phyloP scores from a whole-genome alignment of 1,140 invertebrate species.

The Drosophila lini region DNA sequence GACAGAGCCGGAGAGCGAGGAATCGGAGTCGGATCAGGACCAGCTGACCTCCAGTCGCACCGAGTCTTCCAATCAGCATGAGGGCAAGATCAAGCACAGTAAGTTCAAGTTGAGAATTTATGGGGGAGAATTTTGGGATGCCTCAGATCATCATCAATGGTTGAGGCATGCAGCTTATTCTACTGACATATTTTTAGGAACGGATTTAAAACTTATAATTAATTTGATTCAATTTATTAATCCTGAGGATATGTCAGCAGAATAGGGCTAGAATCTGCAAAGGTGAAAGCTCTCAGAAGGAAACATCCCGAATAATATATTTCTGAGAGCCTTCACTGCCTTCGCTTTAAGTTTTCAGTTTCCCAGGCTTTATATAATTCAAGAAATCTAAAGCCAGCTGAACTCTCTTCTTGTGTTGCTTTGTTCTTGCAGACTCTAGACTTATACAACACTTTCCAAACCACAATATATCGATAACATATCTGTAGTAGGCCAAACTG shows the following conservation, averaged over 20 bases:
- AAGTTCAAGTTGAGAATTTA: conserved; percentile 63
- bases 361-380: conserved; percentile 29
- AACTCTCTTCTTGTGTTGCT: conserved; percentile 65
- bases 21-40: conserved; percentile 91
- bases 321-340: conserved; percentile 17
- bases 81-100: conserved; percentile 90
- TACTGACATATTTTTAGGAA: not conserved
- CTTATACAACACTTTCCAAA: conserved; percentile 83
- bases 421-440: conserved; percentile 82
- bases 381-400: conserved; percentile 50
- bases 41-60: conserved; percentile 90
- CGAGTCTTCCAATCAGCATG: conserved; percentile 90
- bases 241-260: not conserved
- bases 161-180: not conserved
- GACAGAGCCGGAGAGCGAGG: conserved; percentile 89
- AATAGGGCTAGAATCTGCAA: not conserved
- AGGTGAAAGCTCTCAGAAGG: not conserved
- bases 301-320: not conserved
- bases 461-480: conserved; percentile 84
- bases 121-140: not conserved
- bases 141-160: not conserved
- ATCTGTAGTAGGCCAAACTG: conserved; percentile 75
- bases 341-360: conserved; percentile 24
- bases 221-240: no score
- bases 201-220: not conserved